Percentiles rank a stretch among this genome's conserved stretches.
Evolutionary conservation across 2,113 vertebrate genomes (phyloP).

Genomic region (Anolis carolinensis): DNA sequence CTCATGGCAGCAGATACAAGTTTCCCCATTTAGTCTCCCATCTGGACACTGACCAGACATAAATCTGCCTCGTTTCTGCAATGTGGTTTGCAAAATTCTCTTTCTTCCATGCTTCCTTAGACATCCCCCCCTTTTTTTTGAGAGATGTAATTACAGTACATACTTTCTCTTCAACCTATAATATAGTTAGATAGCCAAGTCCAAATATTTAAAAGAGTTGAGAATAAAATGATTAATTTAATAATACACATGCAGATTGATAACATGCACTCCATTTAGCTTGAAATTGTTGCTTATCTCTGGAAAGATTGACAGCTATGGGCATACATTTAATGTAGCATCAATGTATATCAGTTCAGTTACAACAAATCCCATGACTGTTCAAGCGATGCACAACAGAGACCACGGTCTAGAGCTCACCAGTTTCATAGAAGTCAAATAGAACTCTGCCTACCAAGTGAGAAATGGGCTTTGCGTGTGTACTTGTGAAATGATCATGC

Average conservation of each 20-base stretch:
- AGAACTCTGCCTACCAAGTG: no score
- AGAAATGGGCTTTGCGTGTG: no score
- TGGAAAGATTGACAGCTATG: background rate
- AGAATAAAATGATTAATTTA: constrained; percentile 24
- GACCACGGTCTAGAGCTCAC: no score
- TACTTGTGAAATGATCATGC: no score
- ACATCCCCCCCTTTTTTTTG: background rate
- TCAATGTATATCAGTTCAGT: no score
- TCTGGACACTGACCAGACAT: background rate
- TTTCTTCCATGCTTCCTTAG: background rate
- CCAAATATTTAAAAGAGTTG: background rate
- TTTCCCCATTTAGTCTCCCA: background rate
- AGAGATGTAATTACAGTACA: background rate
- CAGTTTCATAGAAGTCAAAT: no score
- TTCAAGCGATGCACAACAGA: no score
- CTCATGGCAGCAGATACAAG: background rate
- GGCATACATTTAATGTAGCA: no score
- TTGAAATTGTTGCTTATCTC: constrained; percentile 4
- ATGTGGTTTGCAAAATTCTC: background rate
- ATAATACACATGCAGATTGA: background rate
- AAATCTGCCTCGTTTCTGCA: background rate
- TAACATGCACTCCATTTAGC: background rate
- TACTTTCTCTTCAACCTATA: constrained; percentile 13
- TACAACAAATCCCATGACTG: no score
- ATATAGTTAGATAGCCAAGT: background rate